phyloP scores from a whole-genome alignment of 1,140 invertebrate genomes.

The Micrasema longulum region DNA sequence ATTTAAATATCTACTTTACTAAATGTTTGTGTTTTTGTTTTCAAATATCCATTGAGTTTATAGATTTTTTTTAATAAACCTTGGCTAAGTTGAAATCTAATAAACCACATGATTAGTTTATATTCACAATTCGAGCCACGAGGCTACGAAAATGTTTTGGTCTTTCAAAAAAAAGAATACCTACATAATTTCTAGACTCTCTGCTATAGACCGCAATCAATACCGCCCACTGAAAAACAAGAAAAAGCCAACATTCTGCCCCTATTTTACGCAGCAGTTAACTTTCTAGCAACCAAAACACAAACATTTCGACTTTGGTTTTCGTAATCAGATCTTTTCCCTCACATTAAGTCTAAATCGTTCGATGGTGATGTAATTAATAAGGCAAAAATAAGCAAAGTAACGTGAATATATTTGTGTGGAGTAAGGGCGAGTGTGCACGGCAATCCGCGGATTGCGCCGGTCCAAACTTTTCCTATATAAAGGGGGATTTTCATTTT shows the following conservation, averaged over 20 bases:
- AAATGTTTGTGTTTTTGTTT: no score
- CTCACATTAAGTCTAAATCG: constrained; percentile 18
- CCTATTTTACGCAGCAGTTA: constrained; percentile 38
- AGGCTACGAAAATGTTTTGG: no score
- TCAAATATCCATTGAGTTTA: no score
- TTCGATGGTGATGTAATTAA: constrained; percentile 36
- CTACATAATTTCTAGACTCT: no score
- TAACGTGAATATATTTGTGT: constrained; percentile 25
- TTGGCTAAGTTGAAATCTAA: no score
- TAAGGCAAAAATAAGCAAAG: constrained; percentile 29
- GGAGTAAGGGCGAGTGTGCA: neutral
- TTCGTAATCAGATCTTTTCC: constrained; percentile 37
- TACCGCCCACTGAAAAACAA: constrained; percentile 14
- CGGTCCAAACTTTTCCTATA: constrained; percentile 50
- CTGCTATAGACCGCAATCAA: constrained; percentile 12
- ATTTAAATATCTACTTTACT: no score
- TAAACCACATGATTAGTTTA: no score
- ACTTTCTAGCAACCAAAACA: constrained; percentile 33
- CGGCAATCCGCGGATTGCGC: constrained; percentile 37
- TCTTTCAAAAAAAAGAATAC: no score
- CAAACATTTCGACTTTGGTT: constrained; percentile 39
- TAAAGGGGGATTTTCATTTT: constrained; percentile 54
- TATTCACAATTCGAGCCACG: no score
- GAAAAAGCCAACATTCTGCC: constrained; percentile 17
- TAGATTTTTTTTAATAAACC: no score